A percentile compares a stretch with the other conserved stretches of the same genome.
Conservation (phyloP, 2,888 invertebrate species). For the Troglohyphantes excavatus region DNA sequence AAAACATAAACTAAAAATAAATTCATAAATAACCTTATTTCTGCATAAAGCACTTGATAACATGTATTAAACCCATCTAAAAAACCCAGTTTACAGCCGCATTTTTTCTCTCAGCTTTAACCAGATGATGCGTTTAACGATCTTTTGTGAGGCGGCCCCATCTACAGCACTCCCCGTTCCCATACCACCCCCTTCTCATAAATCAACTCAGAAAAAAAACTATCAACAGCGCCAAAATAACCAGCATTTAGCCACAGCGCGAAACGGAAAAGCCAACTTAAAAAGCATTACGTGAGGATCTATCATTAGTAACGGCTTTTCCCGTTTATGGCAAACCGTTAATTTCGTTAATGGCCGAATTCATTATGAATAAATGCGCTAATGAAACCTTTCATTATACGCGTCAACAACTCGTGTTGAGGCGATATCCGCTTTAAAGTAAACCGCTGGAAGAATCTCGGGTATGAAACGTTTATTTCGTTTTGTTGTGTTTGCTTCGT, state of each 20-base stretch:
- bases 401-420: constrained; percentile 69
- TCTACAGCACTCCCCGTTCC: neutral
- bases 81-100: too few relatives aligned
- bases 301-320: constrained; percentile 66
- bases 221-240: constrained; percentile 15
- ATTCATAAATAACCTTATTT: too few relatives aligned
- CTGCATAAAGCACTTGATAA: too few relatives aligned
- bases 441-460: constrained; percentile 2
- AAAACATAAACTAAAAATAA: too few relatives aligned
- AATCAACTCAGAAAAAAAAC: constrained; percentile 10
- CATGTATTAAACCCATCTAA: too few relatives aligned
- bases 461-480: too few relatives aligned
- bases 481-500: too few relatives aligned
- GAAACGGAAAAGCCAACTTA: constrained; percentile 39
- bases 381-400: constrained; percentile 75
- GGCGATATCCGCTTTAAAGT: constrained; percentile 45
- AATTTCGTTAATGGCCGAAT: constrained; percentile 69
- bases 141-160: neutral
- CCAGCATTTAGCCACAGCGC: neutral
- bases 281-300: constrained; percentile 57
- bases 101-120: neutral
- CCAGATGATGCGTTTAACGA: constrained; percentile 1
- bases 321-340: constrained; percentile 64
- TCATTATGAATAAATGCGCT: constrained; percentile 69
- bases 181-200: neutral